Evolutionary conservation across 2,888 invertebrate genomes (phyloP).

Genomic region (Congeria kusceri): DNA sequence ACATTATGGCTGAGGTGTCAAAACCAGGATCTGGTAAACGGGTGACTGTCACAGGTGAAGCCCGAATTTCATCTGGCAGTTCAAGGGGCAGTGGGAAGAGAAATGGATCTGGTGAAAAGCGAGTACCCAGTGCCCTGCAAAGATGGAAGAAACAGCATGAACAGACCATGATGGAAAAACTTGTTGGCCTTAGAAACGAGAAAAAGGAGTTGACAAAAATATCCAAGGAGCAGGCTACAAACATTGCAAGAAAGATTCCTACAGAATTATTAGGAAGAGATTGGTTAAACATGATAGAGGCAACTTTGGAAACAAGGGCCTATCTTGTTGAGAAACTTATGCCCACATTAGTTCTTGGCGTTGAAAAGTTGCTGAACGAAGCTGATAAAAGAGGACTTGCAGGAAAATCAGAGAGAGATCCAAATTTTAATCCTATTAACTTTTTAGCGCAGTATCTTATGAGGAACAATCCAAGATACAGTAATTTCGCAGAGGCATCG

Average conservation of each 20-base stretch:
- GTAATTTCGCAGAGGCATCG: slow-evolving; percentile 85
- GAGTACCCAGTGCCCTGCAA: slow-evolving; percentile 77
- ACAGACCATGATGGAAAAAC: slow-evolving; percentile 82
- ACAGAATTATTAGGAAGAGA: slow-evolving; percentile 83
- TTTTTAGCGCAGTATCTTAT: slow-evolving; percentile 85
- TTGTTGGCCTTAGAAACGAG: slow-evolving; percentile 78
- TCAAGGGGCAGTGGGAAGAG: slow-evolving; percentile 56
- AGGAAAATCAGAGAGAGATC: slow-evolving; percentile 72
- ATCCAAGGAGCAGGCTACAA: slow-evolving; percentile 79
- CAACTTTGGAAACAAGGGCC: slow-evolving; percentile 82
- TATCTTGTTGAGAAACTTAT: slow-evolving; percentile 84
- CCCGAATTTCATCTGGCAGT: slow-evolving; percentile 41
- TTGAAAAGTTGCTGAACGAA: slow-evolving; percentile 84
- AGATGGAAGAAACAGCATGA: slow-evolving; percentile 83
- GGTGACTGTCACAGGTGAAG: slow-evolving; percentile 60
- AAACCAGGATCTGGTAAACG: slow-evolving; percentile 61
- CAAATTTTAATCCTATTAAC: slow-evolving; percentile 85
- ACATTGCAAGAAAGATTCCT: slow-evolving; percentile 83
- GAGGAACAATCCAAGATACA: slow-evolving; percentile 85
- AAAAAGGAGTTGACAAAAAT: slow-evolving; percentile 78
- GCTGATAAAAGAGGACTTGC: slow-evolving; percentile 82
- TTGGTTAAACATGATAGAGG: slow-evolving; percentile 82
- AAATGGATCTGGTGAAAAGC: slow-evolving; percentile 61
- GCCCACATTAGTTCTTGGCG: slow-evolving; percentile 84
- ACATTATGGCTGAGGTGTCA: slow-evolving; percentile 59